phyloP scores from a whole-genome alignment of 2,113 vertebrate species.

The Phrynosoma platyrhinos region DNA sequence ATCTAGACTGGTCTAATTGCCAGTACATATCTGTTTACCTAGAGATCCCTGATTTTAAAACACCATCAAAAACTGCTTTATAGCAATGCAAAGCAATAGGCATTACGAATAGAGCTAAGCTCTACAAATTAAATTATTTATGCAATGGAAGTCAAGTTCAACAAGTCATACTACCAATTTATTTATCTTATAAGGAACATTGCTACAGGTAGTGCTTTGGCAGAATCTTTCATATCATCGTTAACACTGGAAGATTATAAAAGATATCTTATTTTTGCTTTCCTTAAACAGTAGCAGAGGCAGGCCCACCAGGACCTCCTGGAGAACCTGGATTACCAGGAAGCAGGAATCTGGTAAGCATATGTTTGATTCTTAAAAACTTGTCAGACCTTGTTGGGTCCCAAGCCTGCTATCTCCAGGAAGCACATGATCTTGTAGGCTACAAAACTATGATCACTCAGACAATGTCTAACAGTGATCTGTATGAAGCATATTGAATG shows the following conservation, averaged over 20 bases:
- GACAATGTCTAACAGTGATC: too few species aligned
- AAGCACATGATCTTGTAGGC: too few species aligned
- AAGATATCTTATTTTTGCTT: constrained; percentile 33
- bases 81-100: not conserved
- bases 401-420: too few species aligned
- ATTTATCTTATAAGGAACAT: not conserved
- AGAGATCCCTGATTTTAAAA: not conserved
- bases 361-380: not conserved
- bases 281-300: constrained; percentile 79
- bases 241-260: not conserved
- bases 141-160: not conserved
- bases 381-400: not conserved
- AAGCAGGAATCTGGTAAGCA: constrained; percentile 83
- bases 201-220: not conserved
- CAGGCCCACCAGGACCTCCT: constrained; percentile 89
- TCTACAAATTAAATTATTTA: not conserved
- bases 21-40: not conserved
- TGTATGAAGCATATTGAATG: too few species aligned
- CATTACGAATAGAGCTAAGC: not conserved
- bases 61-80: not conserved
- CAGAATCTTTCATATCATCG: not conserved
- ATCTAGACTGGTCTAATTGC: not conserved
- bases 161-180: not conserved
- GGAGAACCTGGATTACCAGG: constrained; percentile 87
- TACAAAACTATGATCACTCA: too few species aligned